Base-by-base conservation (phyloP, 2,888 invertebrate genomes). In the Hemithea aestivaria region DNA sequence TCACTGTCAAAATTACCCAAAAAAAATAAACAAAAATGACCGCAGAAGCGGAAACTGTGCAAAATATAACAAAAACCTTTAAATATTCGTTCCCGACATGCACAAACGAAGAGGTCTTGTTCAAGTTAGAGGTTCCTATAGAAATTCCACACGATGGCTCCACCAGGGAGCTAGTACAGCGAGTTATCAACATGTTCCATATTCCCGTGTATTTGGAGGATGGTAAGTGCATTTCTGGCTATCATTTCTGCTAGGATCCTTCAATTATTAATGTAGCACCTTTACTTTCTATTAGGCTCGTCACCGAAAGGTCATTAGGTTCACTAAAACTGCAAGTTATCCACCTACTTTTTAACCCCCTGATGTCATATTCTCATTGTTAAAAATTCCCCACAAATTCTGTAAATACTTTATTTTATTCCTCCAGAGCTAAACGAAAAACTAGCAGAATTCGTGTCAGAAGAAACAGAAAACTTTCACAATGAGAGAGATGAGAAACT, bases 141-240 rank as follows among this genome's bases (percentile, higher is more conserved):
- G 83, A 85, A 54, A 90, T 92, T 41, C 92, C 92, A 0, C 89
- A 89, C 61, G 64, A 67, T 33, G 90, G 90, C 8, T 89, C 87
- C 5, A 79, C 90, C 1, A 72, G 88, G 32, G 93, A 94, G 71
- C 82, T 92, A 1, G 89, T 90, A 7, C 91, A 92, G 49, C 79
- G 92, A 41, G 84, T 93, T 24, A 85, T 93, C 52, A 85, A 88
- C 29, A 90, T 91, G 56, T 92, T 93, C 57, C 91, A 91, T 57
- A 78, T 94, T 31, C 93, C 93, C 0, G 90, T 90, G 42, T 92
- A 91, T 62, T 77, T 92, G 32, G 91, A 92, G 68, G 87, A 90
- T 48, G 91, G 92, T 91, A 72, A 56, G 59, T 42, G 7, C 16
- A 26, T 35, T 22, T 22, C 27, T 6, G 23, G 2, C 20, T 9